Base-by-base conservation (phyloP, 2,113 vertebrate genomes). In the Baryphthengus martii region DNA sequence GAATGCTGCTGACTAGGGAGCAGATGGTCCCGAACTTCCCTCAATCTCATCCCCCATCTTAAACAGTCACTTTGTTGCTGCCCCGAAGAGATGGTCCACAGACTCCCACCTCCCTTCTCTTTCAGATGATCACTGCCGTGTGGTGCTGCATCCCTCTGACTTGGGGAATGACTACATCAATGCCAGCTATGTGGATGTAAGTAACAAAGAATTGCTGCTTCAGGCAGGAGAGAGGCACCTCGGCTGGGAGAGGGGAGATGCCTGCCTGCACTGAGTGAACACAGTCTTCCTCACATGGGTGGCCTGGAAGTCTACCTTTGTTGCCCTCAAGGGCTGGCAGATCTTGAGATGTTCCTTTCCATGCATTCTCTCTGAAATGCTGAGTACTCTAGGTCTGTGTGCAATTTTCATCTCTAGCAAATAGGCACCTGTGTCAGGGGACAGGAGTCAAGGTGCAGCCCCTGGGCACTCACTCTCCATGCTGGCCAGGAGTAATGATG, bases 121-220 rank as follows among this genome's bases (percentile, higher is more conserved):
- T 94, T 73, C 91, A 97, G 97, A 97, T 0, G 97, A 97, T 62
- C 89, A 92, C 75, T 93, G 88, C 28, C 97, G 96, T 9, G 96
- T 97, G 65, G 88, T 97, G 63, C 83, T 97, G 31, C 90, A 91
- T 20, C 3, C 59, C 15, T 71, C 88, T 65, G 73, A 65, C 56
- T 26, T 1, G 0, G 71, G 71, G 47, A 89, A 77, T 16, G 72
- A 4, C 50, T 97, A 97, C 81, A 97, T 97, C 92, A 97, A 97
- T n/a, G 97, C 97, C 91, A 97, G 97, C 84, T 97, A 97, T 0
- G 76, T 97, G 49, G 88, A 97, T 84, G 97, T 97, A 85, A 39
- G 96, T 95, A 66, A 40, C 1, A 0, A 68, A 74, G 71, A 82
- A 35, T 5, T 72, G 28, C 44, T 53, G 23, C 28, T 13, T 56